Percentiles rank a stretch among this genome's conserved stretches.
Evolutionary conservation across 2,113 vertebrate species (phyloP).

Genomic region (Sapajus apella): DNA sequence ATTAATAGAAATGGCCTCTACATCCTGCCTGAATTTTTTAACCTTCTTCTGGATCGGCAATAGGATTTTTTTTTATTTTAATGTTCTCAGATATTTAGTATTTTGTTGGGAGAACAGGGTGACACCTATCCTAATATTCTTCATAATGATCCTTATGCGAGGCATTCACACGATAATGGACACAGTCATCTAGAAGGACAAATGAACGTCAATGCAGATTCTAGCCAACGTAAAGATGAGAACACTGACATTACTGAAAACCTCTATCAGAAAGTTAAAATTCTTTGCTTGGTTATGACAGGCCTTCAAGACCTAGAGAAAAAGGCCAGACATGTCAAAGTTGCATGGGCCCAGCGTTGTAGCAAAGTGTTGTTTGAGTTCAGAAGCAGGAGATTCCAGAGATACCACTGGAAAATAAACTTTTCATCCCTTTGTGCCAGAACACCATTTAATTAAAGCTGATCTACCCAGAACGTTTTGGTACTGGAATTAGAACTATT

Average conservation of each 20-base stretch:
- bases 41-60: slow-evolving; percentile 85
- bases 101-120: slow-evolving; percentile 75
- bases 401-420: slow-evolving; percentile 89
- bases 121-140: slow-evolving; percentile 81
- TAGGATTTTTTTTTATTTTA: slow-evolving; percentile 84
- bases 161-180: slow-evolving; percentile 80
- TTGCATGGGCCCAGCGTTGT: slow-evolving; percentile 91
- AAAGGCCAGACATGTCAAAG: slow-evolving; percentile 89
- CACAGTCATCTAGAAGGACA: slow-evolving; percentile 82
- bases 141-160: slow-evolving; percentile 87
- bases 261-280: slow-evolving; percentile 84
- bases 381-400: slow-evolving; percentile 89
- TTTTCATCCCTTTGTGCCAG: slow-evolving; percentile 90
- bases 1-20: slow-evolving; percentile 77
- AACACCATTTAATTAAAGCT: slow-evolving; percentile 86
- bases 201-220: slow-evolving; percentile 88
- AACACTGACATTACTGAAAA: slow-evolving; percentile 81
- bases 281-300: slow-evolving; percentile 95
- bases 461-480: slow-evolving; percentile 86
- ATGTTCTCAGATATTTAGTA: too few species aligned
- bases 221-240: slow-evolving; percentile 86
- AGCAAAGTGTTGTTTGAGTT: slow-evolving; percentile 93
- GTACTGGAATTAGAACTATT: slow-evolving; percentile 91
- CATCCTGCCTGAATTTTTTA: slow-evolving; percentile 86
- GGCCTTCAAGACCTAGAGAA: slow-evolving; percentile 89